Conservation (phyloP, 1,140 invertebrate genomes). For the Olivierus martensii region DNA sequence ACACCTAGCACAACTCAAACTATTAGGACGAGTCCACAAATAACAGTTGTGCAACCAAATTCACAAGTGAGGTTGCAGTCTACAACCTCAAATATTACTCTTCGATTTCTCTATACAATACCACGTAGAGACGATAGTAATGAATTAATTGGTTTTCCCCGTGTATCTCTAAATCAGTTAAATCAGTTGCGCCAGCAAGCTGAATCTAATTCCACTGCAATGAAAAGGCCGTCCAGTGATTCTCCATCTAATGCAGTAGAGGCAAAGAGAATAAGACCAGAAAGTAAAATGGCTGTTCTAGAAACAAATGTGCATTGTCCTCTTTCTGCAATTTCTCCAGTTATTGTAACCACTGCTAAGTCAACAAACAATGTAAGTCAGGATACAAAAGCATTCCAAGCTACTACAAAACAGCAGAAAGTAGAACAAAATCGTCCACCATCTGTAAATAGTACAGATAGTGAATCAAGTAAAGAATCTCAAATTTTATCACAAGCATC, state of each 20-base stretch:
- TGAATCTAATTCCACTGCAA: slow-evolving; percentile 7
- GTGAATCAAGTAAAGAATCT: not conserved
- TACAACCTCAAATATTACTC: slow-evolving; percentile 12
- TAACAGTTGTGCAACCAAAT: slow-evolving; percentile 10
- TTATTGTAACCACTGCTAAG: no score
- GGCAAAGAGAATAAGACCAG: not conserved
- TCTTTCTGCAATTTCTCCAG: no score
- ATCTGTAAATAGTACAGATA: no score
- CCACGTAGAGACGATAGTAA: slow-evolving; percentile 8
- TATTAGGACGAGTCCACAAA: slow-evolving; percentile 12
- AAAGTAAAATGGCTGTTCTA: not conserved
- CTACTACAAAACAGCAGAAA: no score
- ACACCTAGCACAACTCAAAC: slow-evolving; percentile 13
- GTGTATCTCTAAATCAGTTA: slow-evolving; percentile 12
- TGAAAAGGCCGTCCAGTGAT: slow-evolving; percentile 19
- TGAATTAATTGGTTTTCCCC: slow-evolving; percentile 14
- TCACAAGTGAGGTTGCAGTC: slow-evolving; percentile 8
- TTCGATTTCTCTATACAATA: slow-evolving; percentile 11
- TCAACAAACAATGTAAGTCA: no score
- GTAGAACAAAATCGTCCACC: no score
- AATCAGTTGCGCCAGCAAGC: slow-evolving; percentile 11
- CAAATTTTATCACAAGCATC: slow-evolving; percentile 12
- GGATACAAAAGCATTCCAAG: no score
- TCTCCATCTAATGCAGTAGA: not conserved
- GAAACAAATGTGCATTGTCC: no score